Evolutionary conservation across 2,797 vertebrate genomes (phyloP).

Genomic region (Mus caroli): DNA sequence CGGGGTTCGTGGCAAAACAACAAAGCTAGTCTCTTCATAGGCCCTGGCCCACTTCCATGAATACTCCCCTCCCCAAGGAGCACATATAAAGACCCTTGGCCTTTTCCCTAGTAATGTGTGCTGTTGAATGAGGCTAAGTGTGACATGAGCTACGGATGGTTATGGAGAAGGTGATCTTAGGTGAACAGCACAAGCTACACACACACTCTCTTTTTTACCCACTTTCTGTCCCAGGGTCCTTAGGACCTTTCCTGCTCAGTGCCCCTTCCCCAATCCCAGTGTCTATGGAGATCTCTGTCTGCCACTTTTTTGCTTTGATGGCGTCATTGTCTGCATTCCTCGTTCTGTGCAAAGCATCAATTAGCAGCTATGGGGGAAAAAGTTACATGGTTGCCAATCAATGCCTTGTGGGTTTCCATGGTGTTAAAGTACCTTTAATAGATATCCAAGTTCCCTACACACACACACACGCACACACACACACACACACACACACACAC

Average conservation of each 20-base stretch:
- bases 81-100: too few species aligned
- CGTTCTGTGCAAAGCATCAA: slow-evolving; percentile 70
- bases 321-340: background rate
- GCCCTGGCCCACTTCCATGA: background rate
- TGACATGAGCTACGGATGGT: background rate
- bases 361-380: slow-evolving; percentile 79
- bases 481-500: too few species aligned
- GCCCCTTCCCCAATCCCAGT: background rate
- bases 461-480: too few species aligned
- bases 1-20: background rate
- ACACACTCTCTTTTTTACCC: background rate
- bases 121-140: background rate
- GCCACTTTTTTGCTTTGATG: slow-evolving; percentile 3
- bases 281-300: background rate
- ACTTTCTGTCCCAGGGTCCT: background rate
- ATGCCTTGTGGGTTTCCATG: slow-evolving; percentile 67
- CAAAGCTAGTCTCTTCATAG: background rate
- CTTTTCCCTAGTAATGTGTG: background rate
- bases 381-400: slow-evolving; percentile 50
- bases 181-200: background rate
- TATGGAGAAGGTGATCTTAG: background rate
- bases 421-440: slow-evolving; percentile 49
- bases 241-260: background rate
- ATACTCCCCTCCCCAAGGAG: background rate
- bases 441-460: background rate